Evolutionary conservation across 2,797 vertebrate species (phyloP), one percentile per base, ranked within the genome.

Genomic region (Alfaro cultratus): DNA sequence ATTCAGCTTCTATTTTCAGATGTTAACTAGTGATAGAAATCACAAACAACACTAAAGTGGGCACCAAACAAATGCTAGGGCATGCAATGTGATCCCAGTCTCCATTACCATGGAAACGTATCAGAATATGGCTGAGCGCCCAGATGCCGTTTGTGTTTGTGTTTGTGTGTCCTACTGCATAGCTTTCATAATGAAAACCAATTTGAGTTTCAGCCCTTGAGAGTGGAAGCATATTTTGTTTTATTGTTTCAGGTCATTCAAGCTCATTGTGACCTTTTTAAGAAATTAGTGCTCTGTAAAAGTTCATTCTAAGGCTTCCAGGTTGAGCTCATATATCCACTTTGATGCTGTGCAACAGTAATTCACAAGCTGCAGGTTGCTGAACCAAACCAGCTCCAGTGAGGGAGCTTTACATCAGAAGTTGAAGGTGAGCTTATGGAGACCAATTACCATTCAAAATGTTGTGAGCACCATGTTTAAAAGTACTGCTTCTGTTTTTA

Each of bases 71-170:
- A 95, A 94, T 89, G 91, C 91, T 89, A 72, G 89, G 92, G 90
- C 87, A 92, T 87, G 84, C 85, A 88, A 91, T 84, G 87, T 84
- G 92, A 94, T 92, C 89, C 91, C 89, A 90, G 94, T 85, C 89
- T 91, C 85, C 85, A 94, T 95, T 93, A 87, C 94, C 94, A 95
- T 95, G 93, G 94, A 94, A 95, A 95, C 94, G 29, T 85, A 93
- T 87, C 89, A 89, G 91, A 91, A 89, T 78, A 87, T 93, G 92
- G 92, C 92, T 85, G 90, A 87, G 84, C 86, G 91, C 94, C 92
- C 92, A 67, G 83, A 80, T 89, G 77, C 83, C 73, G 83, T 80
- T 85, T 86, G 81, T 89, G 81, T 80, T 85, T 86, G 81, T 89
- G 81, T 81, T 80, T 83, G 87, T 74, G 85, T 77, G 79, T 84